phyloP scores from a whole-genome alignment of 2,888 invertebrate species.

The Acanthosepion lycidas region DNA sequence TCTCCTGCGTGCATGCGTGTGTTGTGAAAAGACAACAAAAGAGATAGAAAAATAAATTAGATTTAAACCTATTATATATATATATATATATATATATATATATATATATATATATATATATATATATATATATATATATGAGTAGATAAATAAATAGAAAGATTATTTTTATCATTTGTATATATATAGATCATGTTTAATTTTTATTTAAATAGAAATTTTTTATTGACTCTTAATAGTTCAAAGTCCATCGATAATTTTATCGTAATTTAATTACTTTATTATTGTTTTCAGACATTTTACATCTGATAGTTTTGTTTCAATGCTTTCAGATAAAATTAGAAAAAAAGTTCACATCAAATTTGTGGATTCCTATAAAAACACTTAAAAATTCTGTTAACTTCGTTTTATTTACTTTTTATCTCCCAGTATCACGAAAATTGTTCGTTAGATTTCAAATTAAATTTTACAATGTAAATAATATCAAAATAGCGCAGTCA shows the following conservation, averaged over 20 bases:
- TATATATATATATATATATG: not conserved
- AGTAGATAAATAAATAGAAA: not conserved
- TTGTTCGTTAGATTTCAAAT: not conserved
- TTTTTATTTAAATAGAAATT: not conserved
- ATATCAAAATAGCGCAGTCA: not conserved
- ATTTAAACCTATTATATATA: not conserved
- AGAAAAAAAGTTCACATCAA: not conserved
- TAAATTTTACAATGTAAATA: not conserved
- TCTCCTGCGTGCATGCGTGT: not conserved
- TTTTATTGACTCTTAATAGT: constrained; percentile 18
- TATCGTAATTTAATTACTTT: not conserved
- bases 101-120: not conserved
- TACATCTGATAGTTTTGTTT: not conserved
- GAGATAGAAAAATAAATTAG: not conserved
- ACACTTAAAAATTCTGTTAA: not conserved
- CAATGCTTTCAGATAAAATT: not conserved
- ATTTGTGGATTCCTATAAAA: not conserved
- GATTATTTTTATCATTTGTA: not conserved
- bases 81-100: constrained; percentile 33
- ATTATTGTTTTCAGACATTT: not conserved
- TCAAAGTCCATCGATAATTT: not conserved
- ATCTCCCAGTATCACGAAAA: not conserved
- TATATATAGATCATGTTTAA: not conserved
- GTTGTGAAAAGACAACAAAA: not conserved
- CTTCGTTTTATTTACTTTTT: not conserved